Conservation (phyloP, 2,113 vertebrate genomes). For the Syrrhaptes paradoxus region DNA sequence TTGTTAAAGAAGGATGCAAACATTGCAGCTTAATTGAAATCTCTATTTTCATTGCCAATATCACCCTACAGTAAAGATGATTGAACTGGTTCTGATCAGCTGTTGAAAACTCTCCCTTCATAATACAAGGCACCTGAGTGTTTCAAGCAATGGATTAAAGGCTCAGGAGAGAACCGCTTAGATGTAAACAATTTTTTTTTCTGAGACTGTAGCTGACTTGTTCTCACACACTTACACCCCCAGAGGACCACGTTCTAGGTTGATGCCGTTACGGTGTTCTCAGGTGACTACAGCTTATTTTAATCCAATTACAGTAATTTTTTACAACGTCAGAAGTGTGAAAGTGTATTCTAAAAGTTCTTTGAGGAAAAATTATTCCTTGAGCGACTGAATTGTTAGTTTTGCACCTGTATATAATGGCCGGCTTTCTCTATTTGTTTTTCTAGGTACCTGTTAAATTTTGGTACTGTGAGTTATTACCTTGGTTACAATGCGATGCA, state of each 20-base stretch:
- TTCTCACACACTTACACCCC: neutral
- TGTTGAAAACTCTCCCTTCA: neutral
- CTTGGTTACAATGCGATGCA: conserved; percentile 98
- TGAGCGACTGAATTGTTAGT: neutral
- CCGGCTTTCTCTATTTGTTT: neutral
- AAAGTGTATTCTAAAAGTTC: neutral
- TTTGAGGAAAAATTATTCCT: neutral
- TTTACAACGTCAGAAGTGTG: neutral
- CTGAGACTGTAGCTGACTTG: neutral
- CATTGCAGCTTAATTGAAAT: neutral
- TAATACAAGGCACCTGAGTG: neutral
- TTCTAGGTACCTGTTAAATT: conserved; percentile 89
- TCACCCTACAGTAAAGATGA: neutral
- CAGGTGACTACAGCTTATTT: neutral
- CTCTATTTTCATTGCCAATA: neutral
- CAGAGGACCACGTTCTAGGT: neutral
- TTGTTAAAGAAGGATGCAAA: neutral
- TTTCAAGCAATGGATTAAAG: neutral
- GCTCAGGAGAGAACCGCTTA: neutral
- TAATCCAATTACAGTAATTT: neutral
- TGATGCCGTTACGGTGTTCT: neutral
- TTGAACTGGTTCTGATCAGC: neutral
- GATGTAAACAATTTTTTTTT: neutral
- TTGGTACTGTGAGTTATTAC: conserved; percentile 94
- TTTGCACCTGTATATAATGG: neutral